Evolutionary conservation across 2,113 vertebrate species (phyloP).

Genomic region (Excalfactoria chinensis): DNA sequence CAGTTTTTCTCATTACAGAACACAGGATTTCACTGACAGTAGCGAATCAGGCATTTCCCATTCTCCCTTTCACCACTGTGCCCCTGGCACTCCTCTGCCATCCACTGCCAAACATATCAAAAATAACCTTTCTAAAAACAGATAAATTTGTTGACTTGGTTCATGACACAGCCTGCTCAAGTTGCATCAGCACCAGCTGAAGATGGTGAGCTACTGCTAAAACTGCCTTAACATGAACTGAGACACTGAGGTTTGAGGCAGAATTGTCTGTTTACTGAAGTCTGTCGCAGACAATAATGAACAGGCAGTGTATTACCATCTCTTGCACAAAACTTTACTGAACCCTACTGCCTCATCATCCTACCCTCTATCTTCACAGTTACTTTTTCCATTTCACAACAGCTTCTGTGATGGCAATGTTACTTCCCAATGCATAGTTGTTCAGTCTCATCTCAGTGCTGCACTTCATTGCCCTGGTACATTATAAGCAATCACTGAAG

Average conservation of each 20-base stretch:
- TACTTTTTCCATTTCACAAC: neutral
- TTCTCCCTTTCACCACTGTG: neutral
- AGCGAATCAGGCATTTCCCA: neutral
- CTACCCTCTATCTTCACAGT: neutral
- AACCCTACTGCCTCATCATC: neutral
- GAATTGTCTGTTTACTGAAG: neutral
- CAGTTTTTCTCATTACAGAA: neutral
- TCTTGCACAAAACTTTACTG: neutral
- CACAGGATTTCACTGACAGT: neutral
- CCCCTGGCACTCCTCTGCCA: neutral
- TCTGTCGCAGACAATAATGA: neutral
- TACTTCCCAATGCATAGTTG: neutral
- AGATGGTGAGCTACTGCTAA: neutral
- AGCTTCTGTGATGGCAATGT: neutral
- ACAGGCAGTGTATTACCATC: neutral
- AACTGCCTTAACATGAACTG: rapidly evolving
- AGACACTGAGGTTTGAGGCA: neutral
- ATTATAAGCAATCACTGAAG: neutral
- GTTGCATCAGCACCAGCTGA: neutral
- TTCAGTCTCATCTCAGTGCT: neutral
- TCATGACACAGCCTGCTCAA: neutral
- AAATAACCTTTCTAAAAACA: neutral
- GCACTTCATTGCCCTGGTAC: neutral
- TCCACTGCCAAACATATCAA: rapidly evolving
- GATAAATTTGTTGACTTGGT: neutral